Evolutionary conservation across 2,113 vertebrate genomes (phyloP).

Genomic region (Boulengeromyrus knoepffleri): DNA sequence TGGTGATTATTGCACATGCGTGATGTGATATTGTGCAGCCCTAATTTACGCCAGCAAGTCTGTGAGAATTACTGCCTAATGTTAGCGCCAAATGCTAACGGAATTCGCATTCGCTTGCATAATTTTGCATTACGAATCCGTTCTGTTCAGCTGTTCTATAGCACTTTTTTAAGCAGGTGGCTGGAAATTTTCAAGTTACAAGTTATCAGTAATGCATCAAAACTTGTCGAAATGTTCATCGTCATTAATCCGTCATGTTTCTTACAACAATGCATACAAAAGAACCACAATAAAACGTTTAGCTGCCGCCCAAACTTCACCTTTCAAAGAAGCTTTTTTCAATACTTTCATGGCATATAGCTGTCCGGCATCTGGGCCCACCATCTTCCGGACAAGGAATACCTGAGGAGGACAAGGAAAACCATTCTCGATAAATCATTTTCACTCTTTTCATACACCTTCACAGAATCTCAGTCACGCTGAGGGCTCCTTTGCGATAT

Average conservation of each 20-base stretch:
- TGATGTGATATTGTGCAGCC: not conserved
- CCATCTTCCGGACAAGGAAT: conserved; percentile 87
- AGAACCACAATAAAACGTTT: not conserved
- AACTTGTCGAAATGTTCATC: not conserved
- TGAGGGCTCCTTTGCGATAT: not conserved
- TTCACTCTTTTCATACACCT: not conserved
- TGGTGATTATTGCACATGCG: not conserved
- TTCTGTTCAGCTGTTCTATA: too few species aligned
- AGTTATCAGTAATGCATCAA: too few species aligned
- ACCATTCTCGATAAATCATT: not conserved
- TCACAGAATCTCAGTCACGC: not conserved
- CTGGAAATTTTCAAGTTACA: too few species aligned
- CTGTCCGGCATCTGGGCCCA: conserved; percentile 87
- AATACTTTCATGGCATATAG: conserved; percentile 99
- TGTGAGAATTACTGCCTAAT: not conserved
- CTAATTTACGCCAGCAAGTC: not conserved
- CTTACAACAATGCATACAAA: not conserved
- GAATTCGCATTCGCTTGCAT: not conserved
- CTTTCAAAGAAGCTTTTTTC: conserved; percentile 97
- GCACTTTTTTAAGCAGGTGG: too few species aligned
- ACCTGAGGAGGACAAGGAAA: conserved; percentile 58
- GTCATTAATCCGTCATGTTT: not conserved
- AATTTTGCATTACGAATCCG: too few species aligned
- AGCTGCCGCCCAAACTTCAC: conserved; percentile 39
- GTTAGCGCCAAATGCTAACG: not conserved